Percentiles rank a stretch among this genome's conserved stretches.
Evolutionary conservation across 2,797 vertebrate species (phyloP).

Genomic region (Pseudomugil tenellus): DNA sequence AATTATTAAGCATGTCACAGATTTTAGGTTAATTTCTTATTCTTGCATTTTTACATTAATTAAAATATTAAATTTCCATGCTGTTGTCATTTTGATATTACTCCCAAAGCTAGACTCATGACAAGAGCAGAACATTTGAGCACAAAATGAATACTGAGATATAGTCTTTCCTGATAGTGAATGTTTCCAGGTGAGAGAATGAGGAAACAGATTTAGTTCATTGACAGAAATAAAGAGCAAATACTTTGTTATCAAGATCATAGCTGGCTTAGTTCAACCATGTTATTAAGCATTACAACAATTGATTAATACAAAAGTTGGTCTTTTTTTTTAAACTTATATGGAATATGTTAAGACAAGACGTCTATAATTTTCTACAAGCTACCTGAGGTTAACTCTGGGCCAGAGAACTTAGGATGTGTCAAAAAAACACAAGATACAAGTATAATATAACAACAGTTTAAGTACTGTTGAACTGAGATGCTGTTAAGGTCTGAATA

Average conservation of each 20-base stretch:
- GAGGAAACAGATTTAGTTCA: background rate
- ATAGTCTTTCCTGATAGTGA: background rate
- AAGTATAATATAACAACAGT: background rate
- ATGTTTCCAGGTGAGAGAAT: background rate
- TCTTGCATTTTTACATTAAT: background rate
- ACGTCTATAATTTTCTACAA: background rate
- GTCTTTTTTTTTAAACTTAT: background rate
- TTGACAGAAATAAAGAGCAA: conserved; percentile 4
- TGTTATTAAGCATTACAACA: background rate
- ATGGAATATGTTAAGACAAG: background rate
- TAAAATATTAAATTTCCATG: background rate
- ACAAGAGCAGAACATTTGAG: background rate
- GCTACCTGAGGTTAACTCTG: background rate
- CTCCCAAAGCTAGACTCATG: background rate
- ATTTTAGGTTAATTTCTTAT: background rate
- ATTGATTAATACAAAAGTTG: background rate
- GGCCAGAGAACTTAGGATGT: background rate
- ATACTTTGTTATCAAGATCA: conserved; percentile 13
- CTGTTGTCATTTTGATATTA: background rate
- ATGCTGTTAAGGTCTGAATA: background rate
- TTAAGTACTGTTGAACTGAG: background rate
- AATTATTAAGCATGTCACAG: too few species aligned
- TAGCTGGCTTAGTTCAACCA: conserved; percentile 2
- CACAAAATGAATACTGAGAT: background rate
- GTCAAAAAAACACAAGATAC: background rate